Conservation (phyloP, 2,113 vertebrate genomes). For the Ciconia boyciana region DNA sequence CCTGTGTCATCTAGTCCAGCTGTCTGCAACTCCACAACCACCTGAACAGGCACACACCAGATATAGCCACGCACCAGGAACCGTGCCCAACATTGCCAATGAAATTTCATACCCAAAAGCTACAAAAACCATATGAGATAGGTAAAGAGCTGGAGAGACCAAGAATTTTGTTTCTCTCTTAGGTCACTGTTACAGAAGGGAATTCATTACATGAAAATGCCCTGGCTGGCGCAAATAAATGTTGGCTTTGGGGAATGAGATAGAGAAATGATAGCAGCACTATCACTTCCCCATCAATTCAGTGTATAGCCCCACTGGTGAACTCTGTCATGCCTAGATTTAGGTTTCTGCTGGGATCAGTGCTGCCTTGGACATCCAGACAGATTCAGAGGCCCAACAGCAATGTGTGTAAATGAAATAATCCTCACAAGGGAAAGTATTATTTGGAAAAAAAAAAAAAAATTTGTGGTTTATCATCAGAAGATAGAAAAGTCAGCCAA, state of each 20-base stretch:
- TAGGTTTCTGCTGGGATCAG: not conserved
- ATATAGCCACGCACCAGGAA: rapidly evolving
- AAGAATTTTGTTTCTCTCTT: not conserved
- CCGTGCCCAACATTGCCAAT: not conserved
- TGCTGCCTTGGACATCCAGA: not conserved
- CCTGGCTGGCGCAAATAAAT: not conserved
- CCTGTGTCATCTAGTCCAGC: not conserved
- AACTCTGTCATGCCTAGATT: not conserved
- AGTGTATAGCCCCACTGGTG: not conserved
- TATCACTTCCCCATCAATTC: not conserved
- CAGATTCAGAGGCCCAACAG: not conserved
- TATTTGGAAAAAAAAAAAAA: not conserved
- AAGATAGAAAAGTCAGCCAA: not conserved
- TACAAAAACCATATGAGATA: not conserved
- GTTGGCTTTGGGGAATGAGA: not conserved
- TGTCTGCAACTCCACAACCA: not conserved
- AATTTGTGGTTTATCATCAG: not conserved
- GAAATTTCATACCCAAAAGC: not conserved
- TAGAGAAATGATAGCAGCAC: not conserved
- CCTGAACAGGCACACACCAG: not conserved
- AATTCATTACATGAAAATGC: not conserved
- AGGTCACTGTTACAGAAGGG: not conserved
- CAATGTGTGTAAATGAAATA: not conserved
- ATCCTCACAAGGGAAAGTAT: not conserved
- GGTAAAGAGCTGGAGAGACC: not conserved